phyloP scores from a whole-genome alignment of 2,113 vertebrate species.

The Callospermophilus lateralis region DNA sequence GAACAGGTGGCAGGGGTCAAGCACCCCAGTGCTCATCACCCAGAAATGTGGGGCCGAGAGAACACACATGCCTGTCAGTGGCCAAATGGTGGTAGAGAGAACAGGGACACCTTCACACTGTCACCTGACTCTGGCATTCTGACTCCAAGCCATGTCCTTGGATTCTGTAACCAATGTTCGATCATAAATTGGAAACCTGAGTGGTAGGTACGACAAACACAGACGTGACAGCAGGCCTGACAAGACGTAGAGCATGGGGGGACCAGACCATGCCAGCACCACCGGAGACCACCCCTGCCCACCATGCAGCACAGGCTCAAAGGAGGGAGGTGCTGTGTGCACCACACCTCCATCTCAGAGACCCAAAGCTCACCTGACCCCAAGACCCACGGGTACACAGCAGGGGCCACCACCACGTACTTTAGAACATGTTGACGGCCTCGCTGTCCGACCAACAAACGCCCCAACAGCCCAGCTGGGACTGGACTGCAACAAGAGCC shows the following conservation, averaged over 20 bases:
- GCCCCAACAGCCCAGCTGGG: neutral
- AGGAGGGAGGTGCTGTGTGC: neutral
- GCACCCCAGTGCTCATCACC: neutral
- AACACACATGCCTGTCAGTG: neutral
- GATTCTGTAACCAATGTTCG: too few species aligned
- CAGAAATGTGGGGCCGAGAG: too few species aligned
- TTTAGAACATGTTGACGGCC: neutral
- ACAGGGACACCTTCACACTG: rapidly evolving
- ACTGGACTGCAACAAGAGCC: too few species aligned
- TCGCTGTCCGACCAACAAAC: neutral
- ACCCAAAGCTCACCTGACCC: too few species aligned
- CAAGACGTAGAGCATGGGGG: rapidly evolving
- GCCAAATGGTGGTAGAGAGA: too few species aligned
- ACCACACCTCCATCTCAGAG: neutral
- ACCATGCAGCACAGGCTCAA: neutral
- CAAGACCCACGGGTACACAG: neutral
- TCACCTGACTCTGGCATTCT: too few species aligned
- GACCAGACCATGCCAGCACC: too few species aligned
- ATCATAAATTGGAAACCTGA: rapidly evolving
- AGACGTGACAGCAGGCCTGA: neutral
- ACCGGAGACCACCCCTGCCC: neutral
- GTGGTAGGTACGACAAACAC: rapidly evolving
- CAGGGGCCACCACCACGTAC: too few species aligned
- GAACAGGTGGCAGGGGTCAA: neutral
- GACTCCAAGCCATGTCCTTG: neutral